These are phyloP conservation scores for Cyprinodon diabolis DNA, from an alignment of 2,797 vertebrate species.

Conservation along the genomic window DNA sequence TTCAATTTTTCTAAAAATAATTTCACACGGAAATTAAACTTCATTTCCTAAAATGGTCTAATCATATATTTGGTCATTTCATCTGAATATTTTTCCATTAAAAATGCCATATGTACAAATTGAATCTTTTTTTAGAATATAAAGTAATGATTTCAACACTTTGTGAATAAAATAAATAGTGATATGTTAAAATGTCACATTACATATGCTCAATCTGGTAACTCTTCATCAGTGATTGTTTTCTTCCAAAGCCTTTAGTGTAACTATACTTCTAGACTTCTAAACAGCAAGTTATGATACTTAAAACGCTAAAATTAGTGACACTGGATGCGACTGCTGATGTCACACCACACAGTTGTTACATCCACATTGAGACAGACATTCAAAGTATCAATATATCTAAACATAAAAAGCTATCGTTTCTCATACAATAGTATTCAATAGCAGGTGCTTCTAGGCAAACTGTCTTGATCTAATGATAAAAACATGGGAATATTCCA, in stretches of 20 bases:
- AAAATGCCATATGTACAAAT: constrained; percentile 2
- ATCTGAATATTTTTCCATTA: constrained; percentile 8
- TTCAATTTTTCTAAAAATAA: constrained; percentile 5
- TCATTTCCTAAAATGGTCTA: constrained; percentile 1
- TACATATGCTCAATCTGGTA: neutral
- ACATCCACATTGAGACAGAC: constrained; percentile 21
- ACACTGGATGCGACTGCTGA: constrained; percentile 14
- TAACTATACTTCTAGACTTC: constrained; percentile 8
- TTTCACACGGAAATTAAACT: neutral
- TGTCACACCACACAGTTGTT: neutral
- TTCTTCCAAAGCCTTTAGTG: constrained; percentile 26
- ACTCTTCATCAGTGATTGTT: constrained; percentile 39
- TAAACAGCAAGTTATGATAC: constrained; percentile 18
- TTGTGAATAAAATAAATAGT: constrained; percentile 41
- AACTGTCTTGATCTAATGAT: neutral
- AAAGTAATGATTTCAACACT: constrained; percentile 27
- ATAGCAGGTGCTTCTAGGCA: constrained; percentile 26
- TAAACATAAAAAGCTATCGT: neutral
- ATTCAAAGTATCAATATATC: neutral
- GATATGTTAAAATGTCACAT: constrained; percentile 26
- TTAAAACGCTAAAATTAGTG: constrained; percentile 38
- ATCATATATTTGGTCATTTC: constrained; percentile 20
- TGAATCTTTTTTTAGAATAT: constrained; percentile 6
- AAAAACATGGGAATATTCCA: constrained; percentile 2
- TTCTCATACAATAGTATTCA: constrained; percentile 12